Base-by-base conservation (phyloP, 2,888 invertebrate genomes). In the Nemurella pictetii region DNA sequence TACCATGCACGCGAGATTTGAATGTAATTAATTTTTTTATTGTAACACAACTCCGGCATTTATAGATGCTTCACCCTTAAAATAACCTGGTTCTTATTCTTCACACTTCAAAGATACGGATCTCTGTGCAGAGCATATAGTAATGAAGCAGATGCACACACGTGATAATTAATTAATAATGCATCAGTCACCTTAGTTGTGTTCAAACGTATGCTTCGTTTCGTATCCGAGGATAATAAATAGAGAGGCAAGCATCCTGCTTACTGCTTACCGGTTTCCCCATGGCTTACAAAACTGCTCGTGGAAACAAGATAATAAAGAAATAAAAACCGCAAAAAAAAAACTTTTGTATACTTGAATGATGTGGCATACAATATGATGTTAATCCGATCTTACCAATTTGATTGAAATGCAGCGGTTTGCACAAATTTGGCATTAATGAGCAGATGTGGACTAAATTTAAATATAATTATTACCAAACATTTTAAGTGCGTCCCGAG, bases 91-190 rank as follows among this genome's bases (percentile, higher is more conserved):
- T 80, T 80, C 80, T 30, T 32, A n/a, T 75, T 81, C 80, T 81
- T 81, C 80, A 81, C 80, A 80, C 80, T 30, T 81, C 5, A n/a
- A 20, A 81, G 80, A 81, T 81, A 81, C n/a, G 30, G 36, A 81
- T 81, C 80, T 81, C 80, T 35, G n/a, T 81, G 80, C 80, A n/a
- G n/a, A n/a, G 80, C 80, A 35, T 81, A 81, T 25, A 81, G 35
- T 35, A 81, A 35, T 35, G 35, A 72, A 72, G 55, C 82, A 82
- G 82, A 82, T 72, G 55, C 82, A 20, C 82, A 28, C 73, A 26
- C 26, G 72, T 72, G 80, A 77, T 85, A 85, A 85, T 85, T 85
- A 85, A 85, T 85, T 85, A 85, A 78, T 78, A 82, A 28, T 74
- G 78, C 84, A 84, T 84, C 85, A 82, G n/a, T 84, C 35, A 74